Base-by-base conservation (phyloP, 1,140 invertebrate species). In the Listronotus bonariensis region DNA sequence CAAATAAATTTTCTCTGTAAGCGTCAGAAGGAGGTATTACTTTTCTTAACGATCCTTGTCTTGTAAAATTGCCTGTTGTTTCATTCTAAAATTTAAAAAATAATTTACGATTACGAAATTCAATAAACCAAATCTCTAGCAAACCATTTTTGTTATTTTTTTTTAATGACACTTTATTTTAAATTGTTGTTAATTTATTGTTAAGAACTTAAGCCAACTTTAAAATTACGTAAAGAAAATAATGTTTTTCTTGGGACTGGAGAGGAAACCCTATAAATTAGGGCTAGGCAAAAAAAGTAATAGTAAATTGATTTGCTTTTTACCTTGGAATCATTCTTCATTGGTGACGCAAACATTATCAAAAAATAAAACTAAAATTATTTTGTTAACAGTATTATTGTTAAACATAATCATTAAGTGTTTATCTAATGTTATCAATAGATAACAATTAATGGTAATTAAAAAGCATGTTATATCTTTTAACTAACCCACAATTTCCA, bases 11-110 rank as follows among this genome's bases (percentile, higher is more conserved):
- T 53, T 73, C 72, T 62, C 71, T 72, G 43, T 72, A 54, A 48
- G 41, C 64, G 15, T 67, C 69, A 17, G 72, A 69, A 18, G 72
- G 63, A 32, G 75, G 72, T 65, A 77, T 59, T 20, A 78, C 75
- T 54, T 65, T 69, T 60, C 77, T 61, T 20, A 77, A 57, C 7
- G 76, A 77, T 20, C 76, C 77, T 63, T 77, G 74, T 65, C 77
- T 70, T 54, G 68, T 70, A 69, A 79, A 77, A 6, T 41, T 43
- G 15, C 34, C 57, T 17, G 38, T 34, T 61, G 68, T 57, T 14
- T 72, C 68, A 54, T 52, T 54, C 59, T 66, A n/a, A 38, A 56
- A 51, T n/a, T n/a, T n/a, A n/a, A n/a, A n/a, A n/a, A n/a, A n/a
- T n/a, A n/a, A n/a, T n/a, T n/a, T n/a, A n/a, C n/a, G n/a, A n/a